A percentile compares a stretch with the other conserved stretches of the same genome.
These are phyloP conservation scores for Drosophila kepulauana DNA, from an alignment of 1,140 invertebrate species.

Conservation along the genomic window DNA sequence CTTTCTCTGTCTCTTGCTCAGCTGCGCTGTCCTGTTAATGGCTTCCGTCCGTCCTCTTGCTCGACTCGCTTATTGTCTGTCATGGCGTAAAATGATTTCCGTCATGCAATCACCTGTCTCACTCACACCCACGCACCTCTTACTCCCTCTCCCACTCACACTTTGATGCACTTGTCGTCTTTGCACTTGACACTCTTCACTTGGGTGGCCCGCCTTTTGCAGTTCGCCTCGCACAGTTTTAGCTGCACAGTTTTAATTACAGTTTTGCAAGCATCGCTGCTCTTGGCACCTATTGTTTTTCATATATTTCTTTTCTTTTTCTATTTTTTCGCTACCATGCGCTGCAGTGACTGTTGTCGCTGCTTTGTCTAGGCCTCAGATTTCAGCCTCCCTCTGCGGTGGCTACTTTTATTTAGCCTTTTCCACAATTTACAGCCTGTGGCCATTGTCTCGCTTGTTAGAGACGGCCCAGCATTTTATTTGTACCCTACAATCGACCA, in stretches of 20 bases:
- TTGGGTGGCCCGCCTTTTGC: conserved; percentile 53
- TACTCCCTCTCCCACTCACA: not conserved
- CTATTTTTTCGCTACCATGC: too few relatives aligned
- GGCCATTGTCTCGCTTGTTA: conserved; percentile 79
- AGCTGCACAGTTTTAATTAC: conserved; percentile 70
- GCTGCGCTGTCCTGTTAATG: conserved; percentile 60
- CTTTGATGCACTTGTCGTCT: conserved; percentile 49
- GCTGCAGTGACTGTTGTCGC: too few relatives aligned
- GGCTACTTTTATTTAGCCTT: conserved; percentile 56
- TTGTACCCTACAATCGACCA: conserved; percentile 7
- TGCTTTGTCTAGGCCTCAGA: conserved; percentile 41
- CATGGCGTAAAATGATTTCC: conserved; percentile 81
- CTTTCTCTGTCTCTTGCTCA: not conserved
- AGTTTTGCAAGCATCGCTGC: conserved; percentile 54
- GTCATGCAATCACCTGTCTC: conserved; percentile 31
- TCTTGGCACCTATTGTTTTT: conserved; percentile 60
- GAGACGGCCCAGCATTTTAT: conserved; percentile 57
- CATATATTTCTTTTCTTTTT: not conserved
- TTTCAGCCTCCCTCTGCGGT: conserved; percentile 32
- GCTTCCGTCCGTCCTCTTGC: conserved; percentile 49
- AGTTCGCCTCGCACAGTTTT: conserved; percentile 45
- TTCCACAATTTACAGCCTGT: conserved; percentile 68
- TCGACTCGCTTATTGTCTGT: conserved; percentile 75
- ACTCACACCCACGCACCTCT: not conserved
- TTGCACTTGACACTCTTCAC: conserved; percentile 76